phyloP scores from a whole-genome alignment of 1,140 invertebrate species.

The Caenorhabditis brenneri region DNA sequence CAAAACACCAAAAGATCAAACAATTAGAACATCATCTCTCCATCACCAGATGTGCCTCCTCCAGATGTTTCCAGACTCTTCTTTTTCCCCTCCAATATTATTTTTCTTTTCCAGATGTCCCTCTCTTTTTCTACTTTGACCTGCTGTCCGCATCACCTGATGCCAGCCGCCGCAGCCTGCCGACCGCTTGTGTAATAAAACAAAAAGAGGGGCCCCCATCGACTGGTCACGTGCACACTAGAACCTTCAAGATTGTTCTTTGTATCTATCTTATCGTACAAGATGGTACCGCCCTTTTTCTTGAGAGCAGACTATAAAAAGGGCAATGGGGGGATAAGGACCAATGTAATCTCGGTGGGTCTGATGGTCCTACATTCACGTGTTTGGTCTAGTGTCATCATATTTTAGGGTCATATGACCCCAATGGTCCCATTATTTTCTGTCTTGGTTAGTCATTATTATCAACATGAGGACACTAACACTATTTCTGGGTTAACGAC shows the following conservation, averaged over 20 bases:
- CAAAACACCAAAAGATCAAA: no score
- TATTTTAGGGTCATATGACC: no score
- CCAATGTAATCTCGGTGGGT: no score
- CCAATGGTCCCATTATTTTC: no score
- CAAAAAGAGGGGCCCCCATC: not conserved
- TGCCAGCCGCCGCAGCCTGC: not conserved
- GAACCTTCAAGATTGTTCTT: constrained; percentile 3
- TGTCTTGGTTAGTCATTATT: no score
- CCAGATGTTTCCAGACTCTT: not conserved
- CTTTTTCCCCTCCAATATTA: no score
- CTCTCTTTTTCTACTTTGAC: constrained; percentile 7
- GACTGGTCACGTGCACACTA: not conserved
- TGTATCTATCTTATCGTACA: not conserved
- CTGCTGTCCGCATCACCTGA: constrained; percentile 2
- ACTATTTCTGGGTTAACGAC: not conserved
- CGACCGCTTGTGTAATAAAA: constrained; percentile 21
- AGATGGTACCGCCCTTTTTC: not conserved
- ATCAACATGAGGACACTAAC: no score
- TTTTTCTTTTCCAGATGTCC: not conserved
- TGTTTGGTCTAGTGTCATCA: no score
- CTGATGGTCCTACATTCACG: no score
- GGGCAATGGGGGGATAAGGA: no score
- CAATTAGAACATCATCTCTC: no score
- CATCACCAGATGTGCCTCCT: not conserved
- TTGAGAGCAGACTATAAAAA: no score